phyloP scores from a whole-genome alignment of 2,797 vertebrate species.

The Chelon auratus region DNA sequence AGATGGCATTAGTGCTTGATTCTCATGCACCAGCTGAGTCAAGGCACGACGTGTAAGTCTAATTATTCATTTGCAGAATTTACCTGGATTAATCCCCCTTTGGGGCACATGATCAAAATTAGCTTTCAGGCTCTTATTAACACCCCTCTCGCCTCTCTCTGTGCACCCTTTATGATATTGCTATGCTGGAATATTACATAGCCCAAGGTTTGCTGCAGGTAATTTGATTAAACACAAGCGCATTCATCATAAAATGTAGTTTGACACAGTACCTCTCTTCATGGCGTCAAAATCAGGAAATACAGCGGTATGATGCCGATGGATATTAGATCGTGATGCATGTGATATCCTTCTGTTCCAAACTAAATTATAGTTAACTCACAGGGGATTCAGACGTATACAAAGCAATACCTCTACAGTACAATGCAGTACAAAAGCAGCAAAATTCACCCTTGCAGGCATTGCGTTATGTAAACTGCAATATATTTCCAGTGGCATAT shows the following conservation, averaged over 20 bases:
- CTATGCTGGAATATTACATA: constrained; percentile 2
- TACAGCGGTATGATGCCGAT: not conserved
- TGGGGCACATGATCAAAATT: not conserved
- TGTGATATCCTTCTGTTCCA: not conserved
- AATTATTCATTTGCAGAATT: constrained; percentile 28
- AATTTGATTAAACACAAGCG: constrained; percentile 15
- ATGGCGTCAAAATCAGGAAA: not conserved
- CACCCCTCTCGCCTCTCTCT: not conserved
- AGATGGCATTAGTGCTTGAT: constrained; percentile 49
- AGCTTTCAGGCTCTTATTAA: not conserved
- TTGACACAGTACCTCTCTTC: not conserved
- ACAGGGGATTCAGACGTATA: not conserved
- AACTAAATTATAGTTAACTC: not conserved
- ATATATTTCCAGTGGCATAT: too few species aligned
- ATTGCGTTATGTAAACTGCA: not conserved
- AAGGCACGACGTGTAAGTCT: not conserved
- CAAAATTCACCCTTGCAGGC: not conserved
- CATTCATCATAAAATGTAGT: not conserved
- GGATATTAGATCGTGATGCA: not conserved
- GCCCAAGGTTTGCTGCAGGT: constrained; percentile 10
- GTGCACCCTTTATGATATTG: not conserved
- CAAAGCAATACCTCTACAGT: not conserved
- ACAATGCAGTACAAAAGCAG: not conserved
- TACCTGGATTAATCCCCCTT: constrained; percentile 13
- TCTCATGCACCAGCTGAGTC: not conserved